These are phyloP conservation scores for Papio anubis DNA, from an alignment of 2,113 vertebrate species.

Conservation along the genomic window DNA sequence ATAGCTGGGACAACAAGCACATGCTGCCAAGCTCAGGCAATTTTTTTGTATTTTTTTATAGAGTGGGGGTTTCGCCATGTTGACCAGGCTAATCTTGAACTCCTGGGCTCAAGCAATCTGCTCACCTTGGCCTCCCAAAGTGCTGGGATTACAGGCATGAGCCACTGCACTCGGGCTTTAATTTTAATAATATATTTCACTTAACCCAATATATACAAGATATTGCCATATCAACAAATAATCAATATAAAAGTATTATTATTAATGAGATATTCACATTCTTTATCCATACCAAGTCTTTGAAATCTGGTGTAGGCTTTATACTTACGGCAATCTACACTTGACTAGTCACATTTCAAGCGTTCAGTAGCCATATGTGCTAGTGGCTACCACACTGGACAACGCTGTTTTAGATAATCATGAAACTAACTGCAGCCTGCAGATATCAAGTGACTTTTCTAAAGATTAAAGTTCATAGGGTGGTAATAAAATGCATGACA, in stretches of 20 bases:
- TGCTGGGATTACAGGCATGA: too few species aligned
- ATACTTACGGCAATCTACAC: neutral
- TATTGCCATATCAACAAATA: neutral
- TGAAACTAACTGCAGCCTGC: neutral
- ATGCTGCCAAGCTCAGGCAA: too few species aligned
- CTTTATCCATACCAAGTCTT: neutral
- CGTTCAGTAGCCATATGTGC: neutral
- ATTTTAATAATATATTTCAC: constrained; percentile 7
- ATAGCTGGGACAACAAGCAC: too few species aligned
- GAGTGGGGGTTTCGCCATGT: too few species aligned
- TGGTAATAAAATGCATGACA: neutral
- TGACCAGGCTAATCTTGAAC: too few species aligned
- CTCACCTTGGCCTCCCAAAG: too few species aligned
- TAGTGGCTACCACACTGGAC: neutral
- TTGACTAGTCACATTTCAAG: neutral
- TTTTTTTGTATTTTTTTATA: too few species aligned
- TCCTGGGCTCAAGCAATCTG: too few species aligned
- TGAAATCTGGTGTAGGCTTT: neutral
- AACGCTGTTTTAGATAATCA: neutral
- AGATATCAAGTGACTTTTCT: neutral
- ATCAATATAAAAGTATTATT: neutral
- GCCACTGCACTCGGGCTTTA: neutral
- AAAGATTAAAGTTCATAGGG: constrained; percentile 13
- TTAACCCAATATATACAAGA: neutral
- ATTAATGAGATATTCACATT: neutral